Evolutionary conservation across 1,140 invertebrate species (phyloP).

Genomic region (Drosophila kurseongensis): DNA sequence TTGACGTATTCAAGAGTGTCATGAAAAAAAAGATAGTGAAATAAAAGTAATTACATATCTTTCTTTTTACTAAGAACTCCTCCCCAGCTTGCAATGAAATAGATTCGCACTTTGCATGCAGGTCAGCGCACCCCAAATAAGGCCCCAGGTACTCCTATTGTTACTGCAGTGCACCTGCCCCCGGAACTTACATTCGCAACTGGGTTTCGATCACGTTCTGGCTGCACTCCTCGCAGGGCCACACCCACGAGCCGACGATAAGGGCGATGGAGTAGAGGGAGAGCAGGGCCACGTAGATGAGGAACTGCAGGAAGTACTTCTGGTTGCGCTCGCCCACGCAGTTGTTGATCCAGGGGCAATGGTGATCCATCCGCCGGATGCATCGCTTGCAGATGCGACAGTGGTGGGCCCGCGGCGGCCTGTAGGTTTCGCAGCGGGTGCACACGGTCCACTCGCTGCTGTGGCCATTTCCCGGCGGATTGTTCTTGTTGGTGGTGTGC

Average conservation of each 20-base stretch:
- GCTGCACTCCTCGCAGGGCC: conserved; percentile 89
- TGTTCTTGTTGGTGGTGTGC: conserved; percentile 87
- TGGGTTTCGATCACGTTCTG: conserved; percentile 90
- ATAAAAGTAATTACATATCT: background rate
- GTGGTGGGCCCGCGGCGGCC: conserved; percentile 94
- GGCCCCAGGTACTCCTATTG: background rate
- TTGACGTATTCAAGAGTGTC: too few relatives aligned
- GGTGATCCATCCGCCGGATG: conserved; percentile 95
- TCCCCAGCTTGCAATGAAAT: background rate
- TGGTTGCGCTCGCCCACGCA: conserved; percentile 97
- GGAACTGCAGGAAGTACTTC: conserved; percentile 97
- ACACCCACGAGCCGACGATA: conserved; percentile 91
- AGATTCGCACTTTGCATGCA: conserved; percentile 1
- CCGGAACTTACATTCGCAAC: conserved; percentile 90
- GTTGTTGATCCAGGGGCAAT: conserved; percentile 95
- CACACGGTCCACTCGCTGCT: conserved; percentile 94
- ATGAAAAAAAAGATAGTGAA: too few relatives aligned
- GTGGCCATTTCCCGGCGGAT: conserved; percentile 71
- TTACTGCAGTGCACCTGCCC: background rate
- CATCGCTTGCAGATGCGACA: conserved; percentile 95
- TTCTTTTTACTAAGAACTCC: background rate
- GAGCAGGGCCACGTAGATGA: conserved; percentile 91
- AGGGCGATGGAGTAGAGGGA: conserved; percentile 89
- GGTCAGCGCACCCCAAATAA: background rate
- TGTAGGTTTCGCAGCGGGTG: conserved; percentile 92